Conservation (phyloP, 2,113 vertebrate genomes). For the Myotis davidii region DNA sequence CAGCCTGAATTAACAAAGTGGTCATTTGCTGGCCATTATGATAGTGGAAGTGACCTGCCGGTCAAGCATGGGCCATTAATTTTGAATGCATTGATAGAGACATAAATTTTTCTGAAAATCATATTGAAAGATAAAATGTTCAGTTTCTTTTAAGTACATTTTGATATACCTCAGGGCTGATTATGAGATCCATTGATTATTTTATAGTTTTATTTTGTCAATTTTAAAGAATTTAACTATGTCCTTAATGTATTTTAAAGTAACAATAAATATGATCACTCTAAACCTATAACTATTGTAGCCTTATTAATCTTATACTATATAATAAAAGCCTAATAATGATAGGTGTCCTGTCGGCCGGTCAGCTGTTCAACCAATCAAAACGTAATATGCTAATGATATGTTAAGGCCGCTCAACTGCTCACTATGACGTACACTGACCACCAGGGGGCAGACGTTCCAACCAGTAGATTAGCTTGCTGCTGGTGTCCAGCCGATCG, state of each 20-base stretch:
- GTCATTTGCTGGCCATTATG: neutral
- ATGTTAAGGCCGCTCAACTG: too few relatives aligned
- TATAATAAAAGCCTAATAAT: too few relatives aligned
- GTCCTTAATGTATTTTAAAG: neutral
- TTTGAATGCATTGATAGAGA: neutral
- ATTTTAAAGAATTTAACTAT: slow-evolving; percentile 17
- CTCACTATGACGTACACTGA: too few relatives aligned
- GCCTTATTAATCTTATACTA: neutral
- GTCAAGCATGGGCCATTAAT: neutral
- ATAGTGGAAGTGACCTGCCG: neutral
- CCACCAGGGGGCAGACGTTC: too few relatives aligned
- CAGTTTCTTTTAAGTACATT: neutral
- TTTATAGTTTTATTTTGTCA: slow-evolving; percentile 38
- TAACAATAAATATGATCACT: neutral
- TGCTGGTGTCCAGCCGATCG: too few relatives aligned
- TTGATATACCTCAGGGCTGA: neutral
- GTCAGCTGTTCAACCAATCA: too few relatives aligned
- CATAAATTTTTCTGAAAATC: slow-evolving; percentile 22
- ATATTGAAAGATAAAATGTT: neutral
- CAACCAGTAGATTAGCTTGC: too few relatives aligned
- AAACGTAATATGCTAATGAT: too few relatives aligned
- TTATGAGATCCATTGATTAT: neutral
- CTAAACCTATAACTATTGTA: neutral
- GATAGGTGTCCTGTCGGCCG: too few relatives aligned
- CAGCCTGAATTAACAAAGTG: neutral